Conservation (phyloP, 2,888 invertebrate species). For the Trichacis sp. region DNA sequence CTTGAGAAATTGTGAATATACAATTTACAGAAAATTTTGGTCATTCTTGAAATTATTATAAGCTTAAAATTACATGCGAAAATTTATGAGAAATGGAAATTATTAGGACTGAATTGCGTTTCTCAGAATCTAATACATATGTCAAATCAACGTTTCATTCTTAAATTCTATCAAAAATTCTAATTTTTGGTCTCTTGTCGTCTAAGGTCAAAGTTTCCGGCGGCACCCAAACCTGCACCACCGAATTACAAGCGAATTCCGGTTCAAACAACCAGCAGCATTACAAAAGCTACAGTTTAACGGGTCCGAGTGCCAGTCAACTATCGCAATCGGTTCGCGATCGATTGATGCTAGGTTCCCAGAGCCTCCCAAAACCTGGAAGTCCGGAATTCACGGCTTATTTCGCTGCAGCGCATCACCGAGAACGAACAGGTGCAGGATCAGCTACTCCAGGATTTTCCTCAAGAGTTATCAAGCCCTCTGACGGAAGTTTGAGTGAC, state of each 20-base stretch:
- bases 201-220: slow-evolving; percentile 87
- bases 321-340: slow-evolving; percentile 89
- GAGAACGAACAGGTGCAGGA: slow-evolving; percentile 58
- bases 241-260: slow-evolving; percentile 75
- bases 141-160: too few relatives aligned
- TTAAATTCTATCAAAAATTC: too few relatives aligned
- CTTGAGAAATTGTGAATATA: too few relatives aligned
- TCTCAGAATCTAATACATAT: too few relatives aligned
- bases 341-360: slow-evolving; percentile 85
- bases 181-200: too few relatives aligned
- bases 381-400: slow-evolving; percentile 78
- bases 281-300: slow-evolving; percentile 87
- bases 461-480: slow-evolving; percentile 64
- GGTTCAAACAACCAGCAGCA: slow-evolving; percentile 73
- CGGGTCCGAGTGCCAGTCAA: slow-evolving; percentile 87
- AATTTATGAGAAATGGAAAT: too few relatives aligned
- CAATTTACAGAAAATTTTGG: too few relatives aligned
- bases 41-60: too few relatives aligned
- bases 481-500: slow-evolving; percentile 87
- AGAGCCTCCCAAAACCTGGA: slow-evolving; percentile 85
- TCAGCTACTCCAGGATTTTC: slow-evolving; percentile 63
- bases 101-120: too few relatives aligned
- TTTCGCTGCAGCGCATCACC: slow-evolving; percentile 69
- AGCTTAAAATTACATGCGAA: too few relatives aligned
- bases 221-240: slow-evolving; percentile 89